Base-by-base conservation (phyloP, 2,797 vertebrate species). In the Austrolebias charrua region DNA sequence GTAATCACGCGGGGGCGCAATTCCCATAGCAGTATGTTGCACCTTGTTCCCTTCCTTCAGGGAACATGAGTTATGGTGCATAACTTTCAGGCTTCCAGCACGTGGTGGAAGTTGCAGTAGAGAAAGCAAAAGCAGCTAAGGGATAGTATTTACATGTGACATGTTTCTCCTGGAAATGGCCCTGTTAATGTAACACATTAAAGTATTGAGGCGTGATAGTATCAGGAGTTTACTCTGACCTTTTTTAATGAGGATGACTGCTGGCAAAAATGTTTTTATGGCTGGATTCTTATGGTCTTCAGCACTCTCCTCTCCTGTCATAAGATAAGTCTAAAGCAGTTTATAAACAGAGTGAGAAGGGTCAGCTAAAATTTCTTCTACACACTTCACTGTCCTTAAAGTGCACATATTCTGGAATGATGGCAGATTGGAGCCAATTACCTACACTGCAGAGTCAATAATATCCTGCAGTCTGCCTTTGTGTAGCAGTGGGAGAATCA, bases 351-450 rank as follows among this genome's bases (percentile, higher is more conserved):
- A 59, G 44, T 59, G 50, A 46, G 43, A 58, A 33, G 28, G 56
- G 56, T 58, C 56, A 46, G 56, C 29, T 15, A 44, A 33, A 35
- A 58, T 47, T 18, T 15, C 33, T 33, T 35, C n/a, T 2, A 44
- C 44, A 31, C 42, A 58, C 56, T 35, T 46, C 44, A 35, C 56
- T 47, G 29, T 47, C 43, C 44, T 47, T 9, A 29, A 46, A 58
- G 44, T 47, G 56, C 29, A 15, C 43, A 58, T 29, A 58, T 47
- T 58, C 43, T 28, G 47, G 58, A 60, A 47, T 49, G 58, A 60
- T 58, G 44, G 56, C 56, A 58, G 56, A 58, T 58, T 58, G 56
- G n/a, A 33, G 31, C 56, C 56, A 58, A 58, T 47, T 58, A 58
- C 56, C 56, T 47, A 19, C 56, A 47, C 44, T 49, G 46, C 56